Evolutionary conservation across 1,140 invertebrate species (phyloP).

Genomic region (Lepidostoma basale): DNA sequence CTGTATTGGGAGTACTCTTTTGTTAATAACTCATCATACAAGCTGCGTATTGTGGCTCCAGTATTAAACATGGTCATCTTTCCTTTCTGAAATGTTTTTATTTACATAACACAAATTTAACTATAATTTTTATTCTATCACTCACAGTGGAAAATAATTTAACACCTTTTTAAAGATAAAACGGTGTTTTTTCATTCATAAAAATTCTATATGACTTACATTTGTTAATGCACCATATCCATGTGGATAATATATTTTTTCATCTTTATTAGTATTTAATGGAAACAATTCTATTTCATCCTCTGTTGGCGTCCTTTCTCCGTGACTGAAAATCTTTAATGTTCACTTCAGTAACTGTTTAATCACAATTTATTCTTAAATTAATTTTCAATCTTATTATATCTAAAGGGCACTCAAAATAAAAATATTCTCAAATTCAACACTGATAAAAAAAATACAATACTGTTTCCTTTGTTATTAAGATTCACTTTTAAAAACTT

Average conservation of each 20-base stretch:
- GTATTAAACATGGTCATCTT: slow-evolving; percentile 40
- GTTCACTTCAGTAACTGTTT: background rate
- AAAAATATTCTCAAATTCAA: no score
- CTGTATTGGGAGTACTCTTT: slow-evolving; percentile 47
- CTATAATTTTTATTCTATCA: no score
- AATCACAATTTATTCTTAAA: no score
- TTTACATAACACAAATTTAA: no score
- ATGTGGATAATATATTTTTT: slow-evolving; percentile 57
- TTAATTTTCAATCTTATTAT: no score
- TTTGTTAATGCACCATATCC: slow-evolving; percentile 62
- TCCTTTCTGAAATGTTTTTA: slow-evolving; percentile 37
- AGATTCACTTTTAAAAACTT: no score
- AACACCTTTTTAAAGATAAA: no score
- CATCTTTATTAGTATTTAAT: slow-evolving; percentile 54
- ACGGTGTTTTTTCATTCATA: no score
- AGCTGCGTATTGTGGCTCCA: slow-evolving; percentile 32
- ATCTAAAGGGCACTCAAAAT: no score
- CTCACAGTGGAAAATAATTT: no score
- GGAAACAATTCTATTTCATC: slow-evolving; percentile 58
- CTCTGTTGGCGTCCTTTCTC: slow-evolving; percentile 60
- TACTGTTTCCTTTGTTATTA: no score
- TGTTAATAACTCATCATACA: slow-evolving; percentile 38
- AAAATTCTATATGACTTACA: slow-evolving; percentile 49
- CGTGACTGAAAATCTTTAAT: slow-evolving; percentile 61
- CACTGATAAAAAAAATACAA: no score